These are phyloP conservation scores for Acrobasis consociella DNA, from an alignment of 2,888 invertebrate genomes.

Conservation along the genomic window DNA sequence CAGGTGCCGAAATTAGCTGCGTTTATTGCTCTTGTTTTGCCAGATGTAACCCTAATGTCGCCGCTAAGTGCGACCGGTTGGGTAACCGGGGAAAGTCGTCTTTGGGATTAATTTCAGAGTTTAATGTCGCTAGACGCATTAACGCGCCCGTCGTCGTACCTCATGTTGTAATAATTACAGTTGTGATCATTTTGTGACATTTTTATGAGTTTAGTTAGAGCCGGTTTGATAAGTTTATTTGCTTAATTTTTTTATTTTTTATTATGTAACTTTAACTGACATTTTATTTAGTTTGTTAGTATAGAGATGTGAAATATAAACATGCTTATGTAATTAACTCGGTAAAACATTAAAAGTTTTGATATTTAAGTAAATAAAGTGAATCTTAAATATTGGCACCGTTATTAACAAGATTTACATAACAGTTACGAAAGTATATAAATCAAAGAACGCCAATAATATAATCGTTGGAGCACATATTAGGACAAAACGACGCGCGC, in stretches of 20 bases:
- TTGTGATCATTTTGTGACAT: background rate
- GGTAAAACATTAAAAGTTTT: too few species aligned
- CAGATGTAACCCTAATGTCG: constrained; percentile 52
- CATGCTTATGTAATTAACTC: too few species aligned
- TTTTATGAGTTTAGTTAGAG: background rate
- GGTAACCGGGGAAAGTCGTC: constrained; percentile 47
- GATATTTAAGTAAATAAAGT: too few species aligned
- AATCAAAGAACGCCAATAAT: background rate
- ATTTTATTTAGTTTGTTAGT: too few species aligned
- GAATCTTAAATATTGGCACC: too few species aligned
- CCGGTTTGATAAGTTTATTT: background rate
- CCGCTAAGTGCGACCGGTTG: constrained; percentile 48
- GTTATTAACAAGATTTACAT: too few species aligned
- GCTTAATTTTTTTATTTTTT: background rate
- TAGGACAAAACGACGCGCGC: constrained; percentile 25
- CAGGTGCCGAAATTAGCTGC: constrained; percentile 35
- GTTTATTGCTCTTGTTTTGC: constrained; percentile 42
- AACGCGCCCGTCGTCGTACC: constrained; percentile 5
- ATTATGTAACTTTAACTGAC: background rate
- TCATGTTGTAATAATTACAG: constrained; percentile 7
- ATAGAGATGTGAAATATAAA: too few species aligned
- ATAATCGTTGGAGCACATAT: background rate
- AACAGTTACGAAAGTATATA: too few species aligned
- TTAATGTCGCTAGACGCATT: constrained; percentile 32
- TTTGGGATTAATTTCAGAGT: constrained; percentile 46